Evolutionary conservation across 2,888 invertebrate genomes (phyloP), one percentile per base, ranked within the genome.

Genomic region (Muscina levida): DNA sequence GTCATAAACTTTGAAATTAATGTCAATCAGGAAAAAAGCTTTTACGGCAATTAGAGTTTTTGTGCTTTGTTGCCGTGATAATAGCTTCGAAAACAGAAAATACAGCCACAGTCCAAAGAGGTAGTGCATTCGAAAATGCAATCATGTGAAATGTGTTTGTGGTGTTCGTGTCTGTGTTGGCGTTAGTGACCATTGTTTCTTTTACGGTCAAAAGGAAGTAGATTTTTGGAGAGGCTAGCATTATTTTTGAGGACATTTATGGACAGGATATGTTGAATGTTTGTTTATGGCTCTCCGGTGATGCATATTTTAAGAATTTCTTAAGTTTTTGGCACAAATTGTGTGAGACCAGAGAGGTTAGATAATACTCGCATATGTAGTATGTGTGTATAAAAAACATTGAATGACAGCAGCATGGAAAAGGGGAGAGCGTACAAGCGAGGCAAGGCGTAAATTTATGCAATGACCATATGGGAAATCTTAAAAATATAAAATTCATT

Each of bases 1-100:
- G 78, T 75, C 82, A 82, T 48, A 82, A 72, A 71, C 59, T 71
- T 73, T 11, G 59, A 76, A 76, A 82, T 79, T 78, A 79, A 79
- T 67, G 76, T 59, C 37, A 70, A 19, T 57, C 31, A 48, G 48
- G 68, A 72, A 68, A 46, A 37, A 72, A 67, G 66, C 48, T 62
- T 72, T 81, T 51, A 74, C 66, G 70, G 67, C 79, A 73, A 79
- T 79, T 79, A 78, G 75, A 74, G 75, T 78, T 73, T 57, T 42
- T 81, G 66, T 73, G 51, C 48, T 77, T 44, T 24, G 59, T 51
- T 48, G 73, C 15, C 62, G 72, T 53, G 57, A 56, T 51, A 65
- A 70, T 56, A 77, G 31, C 37, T 13, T n/a, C n/a, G 15, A 72
- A 13, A 22, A 66, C 5, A 65, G 11, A n/a, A 48, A 22, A 11